Evolutionary conservation across 2,113 vertebrate species (phyloP), one percentile per base, ranked within the genome.

Genomic region (Orthochromis indermauri): DNA sequence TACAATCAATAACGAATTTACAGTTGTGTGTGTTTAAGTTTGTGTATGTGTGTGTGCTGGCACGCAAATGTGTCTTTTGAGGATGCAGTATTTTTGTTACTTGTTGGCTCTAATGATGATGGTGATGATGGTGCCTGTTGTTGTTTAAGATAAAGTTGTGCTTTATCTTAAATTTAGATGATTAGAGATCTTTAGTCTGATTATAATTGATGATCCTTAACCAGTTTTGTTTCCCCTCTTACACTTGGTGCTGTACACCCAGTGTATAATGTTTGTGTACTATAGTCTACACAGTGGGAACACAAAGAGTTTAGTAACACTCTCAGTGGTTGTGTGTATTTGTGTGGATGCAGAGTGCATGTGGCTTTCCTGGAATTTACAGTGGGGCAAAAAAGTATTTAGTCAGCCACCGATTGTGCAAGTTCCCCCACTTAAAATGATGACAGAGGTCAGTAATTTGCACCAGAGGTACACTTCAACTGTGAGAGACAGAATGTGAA

Each of bases 331-430:
- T 42, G 35, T 91, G 57, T 92, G 82, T 80, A 55, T 89, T 35
- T 88, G 80, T 91, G 80, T 49, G 63, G 37, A 71, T 92, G 55
- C 87, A 42, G 59, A 88, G 33, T 68, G 45, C 49, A 54, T 85
- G 81, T 88, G 93, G 87, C 66, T 83, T 51, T 94, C 82, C 86
- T 61, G 40, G 73, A 86, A 93, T 88, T 90, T n/a, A n/a, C n/a
- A n/a, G n/a, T n/a, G n/a, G n/a, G n/a, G n/a, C n/a, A n/a, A n/a
- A n/a, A n/a, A n/a, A n/a, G n/a, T n/a, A n/a, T n/a, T n/a, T n/a
- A n/a, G n/a, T n/a, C n/a, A n/a, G n/a, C n/a, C n/a, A n/a, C n/a
- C n/a, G n/a, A n/a, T n/a, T n/a, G n/a, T n/a, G n/a, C n/a, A n/a
- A n/a, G n/a, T n/a, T n/a, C n/a, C n/a, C n/a, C n/a, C n/a, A n/a